Evolutionary conservation across 2,888 invertebrate species (phyloP).

Genomic region (Idaea dimidiata): DNA sequence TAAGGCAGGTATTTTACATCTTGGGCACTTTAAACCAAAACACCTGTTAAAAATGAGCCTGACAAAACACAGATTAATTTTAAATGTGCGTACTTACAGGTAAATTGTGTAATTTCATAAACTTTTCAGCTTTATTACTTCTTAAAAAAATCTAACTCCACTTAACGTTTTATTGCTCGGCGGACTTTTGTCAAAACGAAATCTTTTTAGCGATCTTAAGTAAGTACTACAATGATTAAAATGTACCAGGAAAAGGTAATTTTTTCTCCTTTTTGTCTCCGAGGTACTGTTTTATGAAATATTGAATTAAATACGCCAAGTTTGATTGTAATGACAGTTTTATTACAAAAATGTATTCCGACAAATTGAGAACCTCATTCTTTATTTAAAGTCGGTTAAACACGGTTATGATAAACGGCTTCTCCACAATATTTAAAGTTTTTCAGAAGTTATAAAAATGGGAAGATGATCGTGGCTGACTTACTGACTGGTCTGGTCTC

Average conservation of each 20-base stretch:
- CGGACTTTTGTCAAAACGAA: conserved; percentile 20
- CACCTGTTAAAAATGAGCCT: neutral
- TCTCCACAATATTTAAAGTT: too few relatives aligned
- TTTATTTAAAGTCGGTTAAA: too few relatives aligned
- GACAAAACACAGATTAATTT: neutral
- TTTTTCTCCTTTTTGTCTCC: neutral
- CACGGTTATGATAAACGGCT: too few relatives aligned
- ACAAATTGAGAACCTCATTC: too few relatives aligned
- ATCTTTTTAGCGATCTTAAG: conserved; percentile 15
- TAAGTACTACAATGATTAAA: conserved; percentile 11
- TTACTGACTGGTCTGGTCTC: too few relatives aligned
- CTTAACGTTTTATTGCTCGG: conserved; percentile 24
- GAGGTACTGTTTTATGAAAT: neutral
- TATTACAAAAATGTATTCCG: neutral
- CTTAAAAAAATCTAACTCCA: conserved; percentile 20
- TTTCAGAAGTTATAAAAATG: too few relatives aligned
- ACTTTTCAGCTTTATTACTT: conserved; percentile 16
- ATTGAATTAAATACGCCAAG: neutral
- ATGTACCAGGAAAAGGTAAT: conserved; percentile 9
- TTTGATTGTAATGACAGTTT: neutral
- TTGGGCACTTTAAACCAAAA: neutral
- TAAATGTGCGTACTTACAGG: neutral
- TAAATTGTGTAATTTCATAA: conserved; percentile 14
- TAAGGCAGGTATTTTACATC: neutral
- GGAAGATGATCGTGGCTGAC: too few relatives aligned